These are phyloP conservation scores for Australoheros facetus DNA, from an alignment of 2,797 vertebrate species.

Conservation along the genomic window DNA sequence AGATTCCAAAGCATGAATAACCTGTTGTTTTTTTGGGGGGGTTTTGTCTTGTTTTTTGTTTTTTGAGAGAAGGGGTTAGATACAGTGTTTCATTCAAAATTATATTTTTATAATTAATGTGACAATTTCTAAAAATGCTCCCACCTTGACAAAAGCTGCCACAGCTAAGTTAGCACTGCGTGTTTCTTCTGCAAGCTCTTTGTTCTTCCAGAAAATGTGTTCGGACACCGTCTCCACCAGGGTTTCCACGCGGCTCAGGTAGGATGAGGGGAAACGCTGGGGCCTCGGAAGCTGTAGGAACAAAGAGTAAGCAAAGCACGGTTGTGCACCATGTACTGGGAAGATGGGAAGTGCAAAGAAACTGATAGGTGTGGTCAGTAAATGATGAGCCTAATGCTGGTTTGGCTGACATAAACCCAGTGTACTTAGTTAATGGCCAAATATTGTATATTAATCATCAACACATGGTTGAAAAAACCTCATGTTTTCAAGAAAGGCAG, in stretches of 20 bases:
- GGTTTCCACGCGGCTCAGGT: slow-evolving; percentile 87
- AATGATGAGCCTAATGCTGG: not conserved
- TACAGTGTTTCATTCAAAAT: not conserved
- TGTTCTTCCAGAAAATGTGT: slow-evolving; percentile 93
- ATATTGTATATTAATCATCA: no score
- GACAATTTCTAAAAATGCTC: not conserved
- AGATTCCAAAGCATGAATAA: not conserved
- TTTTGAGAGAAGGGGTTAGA: no score
- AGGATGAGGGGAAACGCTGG: slow-evolving; percentile 91
- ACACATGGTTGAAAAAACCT: no score
- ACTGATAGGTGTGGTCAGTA: not conserved
- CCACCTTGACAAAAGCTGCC: slow-evolving; percentile 94
- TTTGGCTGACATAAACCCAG: no score
- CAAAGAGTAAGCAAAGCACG: not conserved
- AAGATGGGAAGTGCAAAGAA: not conserved
- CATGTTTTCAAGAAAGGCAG: not conserved
- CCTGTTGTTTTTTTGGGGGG: accelerated
- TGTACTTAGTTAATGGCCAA: no score
- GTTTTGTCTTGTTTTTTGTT: no score
- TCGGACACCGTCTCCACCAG: slow-evolving; percentile 91
- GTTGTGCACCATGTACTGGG: not conserved
- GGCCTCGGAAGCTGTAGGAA: slow-evolving; percentile 86
- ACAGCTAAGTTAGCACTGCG: slow-evolving; percentile 90
- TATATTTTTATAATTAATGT: not conserved
- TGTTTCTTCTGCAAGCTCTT: slow-evolving; percentile 89